Evolutionary conservation across 2,888 invertebrate species (phyloP), one percentile per base, ranked within the genome.

Genomic region (Drosophila parthenogenetica): DNA sequence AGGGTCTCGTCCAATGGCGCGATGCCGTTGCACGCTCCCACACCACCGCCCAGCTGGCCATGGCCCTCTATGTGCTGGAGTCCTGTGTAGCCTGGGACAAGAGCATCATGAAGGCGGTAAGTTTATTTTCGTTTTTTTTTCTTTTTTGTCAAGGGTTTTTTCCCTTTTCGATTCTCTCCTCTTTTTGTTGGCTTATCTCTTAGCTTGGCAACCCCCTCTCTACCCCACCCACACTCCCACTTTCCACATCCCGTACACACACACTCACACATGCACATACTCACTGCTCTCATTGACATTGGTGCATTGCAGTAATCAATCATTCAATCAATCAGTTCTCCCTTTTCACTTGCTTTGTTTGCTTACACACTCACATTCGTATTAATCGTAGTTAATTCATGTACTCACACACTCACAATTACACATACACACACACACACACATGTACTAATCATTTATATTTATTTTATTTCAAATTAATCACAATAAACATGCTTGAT

Each of bases 41-140:
- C 86, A 98, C 98, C 0, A 95, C 98, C 0, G 97, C 98, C 0
- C 98, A 99, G 90, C 93, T 99, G 22, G 96, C 97, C 19, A 96
- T 98, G 95, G 96, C 97, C 82, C 94, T 98, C 65, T 96, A 97
- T 89, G 96, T 97, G 86, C 93, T 99, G 77, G 98, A 98, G 91
- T 95, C 96, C 2, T 96, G 96, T 91, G 97, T 99, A 86, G 98
- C 98, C 40, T 99, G 99, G 99, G 99, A 99, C 93, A 98, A 98
- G 93, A 98, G 98, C 93, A 97, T 98, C 90, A 98, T 99, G 98
- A 98, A 98, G 94, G 99, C 98, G 93, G 98, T 98, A 94, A 95
- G 97, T 96, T 91, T 13, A n/a, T 25, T 50, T 53, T 19, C 39
- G 19, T 17, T 59, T 32, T 64, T 37, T 7, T 19, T 55, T 7